Conservation (phyloP, 2,113 vertebrate genomes). For the Rhinolophus ferrumequinum region DNA sequence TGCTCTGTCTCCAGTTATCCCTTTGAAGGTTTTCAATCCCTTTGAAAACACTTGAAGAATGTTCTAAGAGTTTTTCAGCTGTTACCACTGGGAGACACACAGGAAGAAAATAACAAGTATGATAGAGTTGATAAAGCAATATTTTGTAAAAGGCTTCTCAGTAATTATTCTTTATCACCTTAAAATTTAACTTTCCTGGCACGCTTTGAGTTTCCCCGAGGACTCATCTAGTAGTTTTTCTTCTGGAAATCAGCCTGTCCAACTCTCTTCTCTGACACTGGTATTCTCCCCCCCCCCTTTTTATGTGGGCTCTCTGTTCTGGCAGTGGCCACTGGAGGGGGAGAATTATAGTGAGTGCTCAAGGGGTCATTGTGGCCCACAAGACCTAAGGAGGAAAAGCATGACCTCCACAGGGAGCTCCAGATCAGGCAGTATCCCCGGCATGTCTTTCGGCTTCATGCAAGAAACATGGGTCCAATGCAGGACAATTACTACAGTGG, state of each 20-base stretch:
- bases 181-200: slow-evolving; percentile 37
- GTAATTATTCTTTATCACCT: slow-evolving; percentile 44
- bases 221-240: not conserved
- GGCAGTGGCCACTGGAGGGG: not conserved
- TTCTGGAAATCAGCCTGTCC: not conserved
- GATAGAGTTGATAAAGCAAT: slow-evolving; percentile 11
- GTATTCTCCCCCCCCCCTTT: not conserved
- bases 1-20: not conserved
- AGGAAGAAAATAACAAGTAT: not conserved
- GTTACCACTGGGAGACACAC: not conserved
- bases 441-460: not conserved
- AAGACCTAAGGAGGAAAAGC: not conserved
- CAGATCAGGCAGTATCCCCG: not conserved
- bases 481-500: not conserved
- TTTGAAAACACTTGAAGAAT: not conserved
- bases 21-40: not conserved
- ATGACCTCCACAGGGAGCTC: not conserved
- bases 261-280: not conserved
- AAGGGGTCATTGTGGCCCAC: not conserved
- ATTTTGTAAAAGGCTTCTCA: slow-evolving; percentile 35
- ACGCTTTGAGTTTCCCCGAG: not conserved
- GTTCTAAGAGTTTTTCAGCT: not conserved
- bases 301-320: not conserved
- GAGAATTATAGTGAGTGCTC: not conserved
- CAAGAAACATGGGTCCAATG: not conserved